Conservation (phyloP, 1,140 invertebrate genomes). For the Temnothorax nylanderi region DNA sequence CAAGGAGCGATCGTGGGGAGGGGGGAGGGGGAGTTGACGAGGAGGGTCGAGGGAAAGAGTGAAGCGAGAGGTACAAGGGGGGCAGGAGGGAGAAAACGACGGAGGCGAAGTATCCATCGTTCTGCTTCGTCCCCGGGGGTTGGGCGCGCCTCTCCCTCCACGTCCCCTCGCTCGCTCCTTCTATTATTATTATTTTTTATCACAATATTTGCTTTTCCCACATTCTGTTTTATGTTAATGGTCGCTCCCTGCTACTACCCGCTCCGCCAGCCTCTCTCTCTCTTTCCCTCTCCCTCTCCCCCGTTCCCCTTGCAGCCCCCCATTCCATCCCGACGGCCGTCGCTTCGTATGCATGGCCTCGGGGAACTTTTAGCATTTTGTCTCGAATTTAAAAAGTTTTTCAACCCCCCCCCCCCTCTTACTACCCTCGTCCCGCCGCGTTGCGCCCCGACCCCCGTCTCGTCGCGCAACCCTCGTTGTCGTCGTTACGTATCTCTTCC, state of each 20-base stretch:
- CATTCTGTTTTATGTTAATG: conserved; percentile 85
- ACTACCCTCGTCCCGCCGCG: neutral
- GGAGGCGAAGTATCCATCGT: conserved; percentile 76
- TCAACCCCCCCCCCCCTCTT: conserved; percentile 67
- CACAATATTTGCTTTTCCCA: conserved; percentile 84
- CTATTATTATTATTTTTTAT: conserved; percentile 85
- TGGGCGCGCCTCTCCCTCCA: conserved; percentile 65
- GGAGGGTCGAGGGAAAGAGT: conserved; percentile 59
- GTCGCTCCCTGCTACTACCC: conserved; percentile 65
- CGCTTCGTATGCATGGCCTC: conserved; percentile 81
- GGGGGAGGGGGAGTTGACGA: neutral
- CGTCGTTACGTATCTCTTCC: conserved; percentile 38
- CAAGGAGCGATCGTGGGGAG: neutral
- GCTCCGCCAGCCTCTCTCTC: neutral
- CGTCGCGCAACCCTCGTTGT: conserved; percentile 16
- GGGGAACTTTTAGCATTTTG: conserved; percentile 83
- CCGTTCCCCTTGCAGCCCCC: conserved; percentile 60
- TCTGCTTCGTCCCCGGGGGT: conserved; percentile 71
- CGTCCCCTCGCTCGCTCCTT: conserved; percentile 67
- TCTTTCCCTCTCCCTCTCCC: conserved; percentile 50
- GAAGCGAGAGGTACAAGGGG: conserved; percentile 20
- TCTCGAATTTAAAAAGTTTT: conserved; percentile 82
- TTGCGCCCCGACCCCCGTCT: conserved; percentile 43
- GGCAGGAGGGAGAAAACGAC: conserved; percentile 49
- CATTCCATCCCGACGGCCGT: conserved; percentile 66